Evolutionary conservation across 2,113 vertebrate genomes (phyloP).

Genomic region (Ammodytes marinus): DNA sequence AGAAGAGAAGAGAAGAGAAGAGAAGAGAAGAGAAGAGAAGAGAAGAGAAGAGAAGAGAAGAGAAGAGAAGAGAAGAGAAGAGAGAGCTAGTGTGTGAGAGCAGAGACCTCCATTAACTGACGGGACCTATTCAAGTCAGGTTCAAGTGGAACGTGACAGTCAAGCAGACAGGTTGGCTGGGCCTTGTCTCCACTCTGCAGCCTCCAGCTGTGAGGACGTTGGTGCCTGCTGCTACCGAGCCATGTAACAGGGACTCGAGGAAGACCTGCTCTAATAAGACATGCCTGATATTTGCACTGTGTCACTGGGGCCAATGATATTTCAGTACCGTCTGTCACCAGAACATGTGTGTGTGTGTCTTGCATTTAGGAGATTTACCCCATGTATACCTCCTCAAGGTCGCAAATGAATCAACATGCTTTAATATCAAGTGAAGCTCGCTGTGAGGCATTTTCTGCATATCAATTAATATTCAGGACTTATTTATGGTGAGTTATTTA

Average conservation of each 20-base stretch:
- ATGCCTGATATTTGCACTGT: neutral
- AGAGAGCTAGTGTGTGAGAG: neutral
- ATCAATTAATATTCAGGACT: too few relatives aligned
- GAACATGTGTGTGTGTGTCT: neutral
- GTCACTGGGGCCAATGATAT: neutral
- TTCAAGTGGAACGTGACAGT: slow-evolving; percentile 16
- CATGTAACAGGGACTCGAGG: neutral
- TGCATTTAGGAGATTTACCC: too few relatives aligned
- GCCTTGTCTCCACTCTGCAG: neutral
- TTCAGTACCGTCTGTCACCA: neutral
- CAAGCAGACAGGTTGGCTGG: neutral
- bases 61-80: too few relatives aligned
- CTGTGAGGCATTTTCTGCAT: too few relatives aligned
- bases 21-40: too few relatives aligned
- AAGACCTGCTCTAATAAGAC: slow-evolving; percentile 10
- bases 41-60: too few relatives aligned
- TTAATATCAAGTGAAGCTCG: too few relatives aligned
- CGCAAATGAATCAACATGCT: too few relatives aligned
- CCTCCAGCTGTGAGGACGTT: slow-evolving; percentile 21
- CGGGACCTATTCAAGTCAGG: neutral
- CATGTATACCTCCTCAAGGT: too few relatives aligned
- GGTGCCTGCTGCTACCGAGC: slow-evolving; percentile 8
- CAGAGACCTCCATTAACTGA: neutral
- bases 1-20: too few relatives aligned
- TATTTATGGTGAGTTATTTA: too few relatives aligned